Percentiles rank a stretch among this genome's conserved stretches.
phyloP scores from a whole-genome alignment of 2,888 invertebrate genomes.

The Cyaniris semiargus region DNA sequence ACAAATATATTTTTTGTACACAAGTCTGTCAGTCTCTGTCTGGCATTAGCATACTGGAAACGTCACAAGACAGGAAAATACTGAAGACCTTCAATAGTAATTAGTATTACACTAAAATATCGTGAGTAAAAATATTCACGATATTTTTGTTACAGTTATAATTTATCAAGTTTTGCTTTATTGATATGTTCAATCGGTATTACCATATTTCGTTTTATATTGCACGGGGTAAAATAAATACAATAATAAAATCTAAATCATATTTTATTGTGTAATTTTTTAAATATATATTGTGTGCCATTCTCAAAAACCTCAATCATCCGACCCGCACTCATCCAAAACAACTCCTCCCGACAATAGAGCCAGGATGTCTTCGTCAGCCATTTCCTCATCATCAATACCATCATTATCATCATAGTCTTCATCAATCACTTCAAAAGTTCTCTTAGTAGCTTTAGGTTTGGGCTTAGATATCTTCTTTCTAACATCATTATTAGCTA shows the following conservation, averaged over 20 bases:
- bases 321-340: constrained; percentile 67
- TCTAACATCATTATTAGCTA: constrained; percentile 1
- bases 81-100: no score
- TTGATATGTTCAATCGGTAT: no score
- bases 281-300: neutral
- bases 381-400: constrained; percentile 56
- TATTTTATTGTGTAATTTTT: neutral
- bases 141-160: no score
- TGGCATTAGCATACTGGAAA: no score
- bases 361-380: constrained; percentile 63
- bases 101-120: no score
- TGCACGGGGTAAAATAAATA: neutral
- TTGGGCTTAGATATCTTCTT: neutral
- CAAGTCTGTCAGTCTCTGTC: no score
- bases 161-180: no score
- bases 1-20: no score
- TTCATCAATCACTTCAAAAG: constrained; percentile 28
- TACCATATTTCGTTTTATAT: neutral
- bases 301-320: constrained; percentile 42
- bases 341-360: constrained; percentile 65
- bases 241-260: neutral
- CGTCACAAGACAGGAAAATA: no score
- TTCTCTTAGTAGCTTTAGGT: constrained; percentile 11
- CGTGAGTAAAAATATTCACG: no score
- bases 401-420: constrained; percentile 34